phyloP scores from a whole-genome alignment of 2,797 vertebrate genomes.

The Pelobates cultripes region DNA sequence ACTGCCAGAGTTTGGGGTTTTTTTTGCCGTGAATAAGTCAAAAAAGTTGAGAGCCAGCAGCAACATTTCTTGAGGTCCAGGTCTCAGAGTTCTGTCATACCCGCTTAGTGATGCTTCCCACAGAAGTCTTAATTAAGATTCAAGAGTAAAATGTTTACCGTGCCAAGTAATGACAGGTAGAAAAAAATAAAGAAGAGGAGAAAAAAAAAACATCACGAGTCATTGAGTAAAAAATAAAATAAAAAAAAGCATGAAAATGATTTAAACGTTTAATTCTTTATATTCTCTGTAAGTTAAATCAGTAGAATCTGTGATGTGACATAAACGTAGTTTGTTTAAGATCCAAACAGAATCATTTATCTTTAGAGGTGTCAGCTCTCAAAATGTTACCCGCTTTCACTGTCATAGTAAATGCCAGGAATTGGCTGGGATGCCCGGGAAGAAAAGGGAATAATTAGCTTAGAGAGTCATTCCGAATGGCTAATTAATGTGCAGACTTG shows the following conservation, averaged over 20 bases:
- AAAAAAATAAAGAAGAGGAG: not conserved
- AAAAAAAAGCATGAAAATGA: slow-evolving; percentile 26
- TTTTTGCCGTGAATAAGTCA: too few species aligned
- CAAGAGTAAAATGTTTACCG: not conserved
- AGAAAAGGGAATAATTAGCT: slow-evolving; percentile 81
- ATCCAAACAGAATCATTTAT: slow-evolving; percentile 76
- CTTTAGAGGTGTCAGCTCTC: slow-evolving; percentile 76
- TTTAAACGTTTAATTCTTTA: slow-evolving; percentile 29
- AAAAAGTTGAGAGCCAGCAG: too few species aligned
- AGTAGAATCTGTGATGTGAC: slow-evolving; percentile 54
- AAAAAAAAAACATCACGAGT: not conserved
- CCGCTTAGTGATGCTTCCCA: not conserved
- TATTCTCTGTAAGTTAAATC: slow-evolving; percentile 35
- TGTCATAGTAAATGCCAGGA: slow-evolving; percentile 82
- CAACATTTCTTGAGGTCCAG: too few species aligned
- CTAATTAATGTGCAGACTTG: slow-evolving; percentile 77
- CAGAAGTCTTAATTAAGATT: not conserved
- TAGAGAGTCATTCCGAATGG: slow-evolving; percentile 81
- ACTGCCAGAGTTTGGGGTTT: too few species aligned
- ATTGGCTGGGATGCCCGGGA: slow-evolving; percentile 67
- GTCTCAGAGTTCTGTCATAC: too few species aligned
- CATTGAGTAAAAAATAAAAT: not conserved
- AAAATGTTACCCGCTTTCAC: slow-evolving; percentile 80
- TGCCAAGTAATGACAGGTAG: not conserved
- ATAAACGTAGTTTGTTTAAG: slow-evolving; percentile 73